Conservation (phyloP, 2,113 vertebrate genomes). For the Montifringilla adamsi region DNA sequence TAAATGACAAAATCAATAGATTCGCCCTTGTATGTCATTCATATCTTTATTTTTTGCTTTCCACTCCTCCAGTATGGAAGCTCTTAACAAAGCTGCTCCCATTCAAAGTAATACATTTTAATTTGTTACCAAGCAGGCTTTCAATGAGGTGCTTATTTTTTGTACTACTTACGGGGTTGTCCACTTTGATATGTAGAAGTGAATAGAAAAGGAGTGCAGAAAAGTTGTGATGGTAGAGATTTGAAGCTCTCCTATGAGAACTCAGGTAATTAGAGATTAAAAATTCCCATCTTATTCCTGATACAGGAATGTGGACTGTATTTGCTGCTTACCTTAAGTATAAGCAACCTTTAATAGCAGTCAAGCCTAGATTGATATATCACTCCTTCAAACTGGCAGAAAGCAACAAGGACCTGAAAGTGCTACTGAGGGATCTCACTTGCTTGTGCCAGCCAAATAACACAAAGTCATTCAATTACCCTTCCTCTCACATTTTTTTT, state of each 20-base stretch:
- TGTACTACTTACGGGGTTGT: neutral
- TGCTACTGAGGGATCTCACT: neutral
- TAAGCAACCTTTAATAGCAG: neutral
- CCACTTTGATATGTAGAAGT: neutral
- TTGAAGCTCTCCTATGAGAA: neutral
- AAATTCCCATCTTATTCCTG: neutral
- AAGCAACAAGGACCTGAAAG: neutral
- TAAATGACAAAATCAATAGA: neutral
- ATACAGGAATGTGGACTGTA: neutral
- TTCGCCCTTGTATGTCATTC: neutral
- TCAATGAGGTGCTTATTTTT: neutral
- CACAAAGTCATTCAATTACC: constrained; percentile 17
- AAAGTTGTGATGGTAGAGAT: neutral
- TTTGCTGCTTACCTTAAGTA: neutral
- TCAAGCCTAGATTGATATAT: neutral
- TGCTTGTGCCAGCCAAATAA: neutral
- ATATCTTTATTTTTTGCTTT: neutral
- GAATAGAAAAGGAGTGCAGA: neutral
- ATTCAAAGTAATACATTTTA: neutral
- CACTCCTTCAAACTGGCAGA: neutral
- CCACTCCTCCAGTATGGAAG: neutral
- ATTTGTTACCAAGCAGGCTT: neutral
- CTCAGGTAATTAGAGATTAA: neutral
- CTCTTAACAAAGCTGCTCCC: neutral
- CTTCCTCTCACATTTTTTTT: neutral